phyloP scores from a whole-genome alignment of 2,113 vertebrate genomes.

The Tor tambroides region DNA sequence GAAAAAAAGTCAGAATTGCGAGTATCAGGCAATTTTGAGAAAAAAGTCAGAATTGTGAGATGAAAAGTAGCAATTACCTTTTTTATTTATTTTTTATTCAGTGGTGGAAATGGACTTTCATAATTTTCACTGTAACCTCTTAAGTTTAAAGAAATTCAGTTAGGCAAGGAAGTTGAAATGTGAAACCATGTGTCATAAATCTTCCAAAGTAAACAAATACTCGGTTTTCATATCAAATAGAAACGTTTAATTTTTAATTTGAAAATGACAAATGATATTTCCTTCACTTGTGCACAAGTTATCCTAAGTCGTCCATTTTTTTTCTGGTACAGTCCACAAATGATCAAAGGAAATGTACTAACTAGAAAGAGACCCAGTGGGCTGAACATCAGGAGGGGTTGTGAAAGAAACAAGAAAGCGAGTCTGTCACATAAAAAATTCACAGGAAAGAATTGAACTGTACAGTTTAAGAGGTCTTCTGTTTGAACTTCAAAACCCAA shows the following conservation, averaged over 20 bases:
- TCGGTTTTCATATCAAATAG: slow-evolving; percentile 53
- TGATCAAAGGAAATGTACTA: neutral
- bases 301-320: slow-evolving; percentile 38
- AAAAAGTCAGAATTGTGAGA: too few relatives aligned
- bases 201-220: neutral
- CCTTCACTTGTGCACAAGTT: slow-evolving; percentile 49
- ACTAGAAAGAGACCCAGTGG: slow-evolving; percentile 13
- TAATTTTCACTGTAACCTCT: neutral
- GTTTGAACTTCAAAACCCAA: neutral
- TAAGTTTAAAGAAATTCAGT: neutral
- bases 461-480: neutral
- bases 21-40: too few relatives aligned
- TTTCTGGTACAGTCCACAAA: slow-evolving; percentile 28
- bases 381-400: slow-evolving; percentile 20
- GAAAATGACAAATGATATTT: slow-evolving; percentile 65
- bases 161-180: neutral
- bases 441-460: neutral
- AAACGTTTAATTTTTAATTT: slow-evolving; percentile 71
- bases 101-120: too few relatives aligned
- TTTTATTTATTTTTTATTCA: too few relatives aligned
- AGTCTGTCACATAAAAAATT: slow-evolving; percentile 28
- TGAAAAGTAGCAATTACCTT: too few relatives aligned
- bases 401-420: neutral
- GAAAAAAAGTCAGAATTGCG: too few relatives aligned
- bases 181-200: neutral